These are phyloP conservation scores for Coelogynopora nodosa DNA, from an alignment of 2,888 invertebrate genomes.

Conservation along the genomic window DNA sequence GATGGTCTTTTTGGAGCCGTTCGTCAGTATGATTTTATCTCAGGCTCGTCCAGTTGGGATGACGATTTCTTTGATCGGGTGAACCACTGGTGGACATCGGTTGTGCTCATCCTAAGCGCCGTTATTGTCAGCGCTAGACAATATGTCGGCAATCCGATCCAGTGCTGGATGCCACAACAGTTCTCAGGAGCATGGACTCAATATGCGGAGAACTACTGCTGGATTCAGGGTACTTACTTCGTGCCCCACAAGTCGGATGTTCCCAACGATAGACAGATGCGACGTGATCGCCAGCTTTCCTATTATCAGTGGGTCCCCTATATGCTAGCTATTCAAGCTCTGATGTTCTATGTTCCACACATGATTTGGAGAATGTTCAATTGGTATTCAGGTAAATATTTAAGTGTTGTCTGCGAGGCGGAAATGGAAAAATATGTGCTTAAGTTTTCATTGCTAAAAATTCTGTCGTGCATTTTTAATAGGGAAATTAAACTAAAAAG, in stretches of 20 bases:
- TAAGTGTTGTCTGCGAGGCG: too few relatives aligned
- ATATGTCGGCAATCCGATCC: constrained; percentile 60
- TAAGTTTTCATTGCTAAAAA: too few relatives aligned
- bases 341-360: constrained; percentile 44
- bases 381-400: constrained; percentile 43
- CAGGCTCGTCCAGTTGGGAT: constrained; percentile 37
- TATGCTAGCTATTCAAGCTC: constrained; percentile 43
- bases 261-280: not conserved
- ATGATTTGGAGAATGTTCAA: constrained; percentile 43
- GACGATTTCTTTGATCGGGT: constrained; percentile 60
- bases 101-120: constrained; percentile 59
- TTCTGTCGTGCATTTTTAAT: too few relatives aligned
- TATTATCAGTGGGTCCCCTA: constrained; percentile 48
- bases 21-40: not conserved
- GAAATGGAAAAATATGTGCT: too few relatives aligned
- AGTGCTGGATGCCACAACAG: constrained; percentile 43
- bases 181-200: constrained; percentile 43
- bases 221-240: constrained; percentile 47
- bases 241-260: constrained; percentile 44
- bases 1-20: not conserved
- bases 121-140: constrained; percentile 60
- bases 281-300: constrained; percentile 30
- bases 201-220: constrained; percentile 46
- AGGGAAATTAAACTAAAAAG: too few relatives aligned
- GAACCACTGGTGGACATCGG: constrained; percentile 60